Base-by-base conservation (phyloP, 2,888 invertebrate genomes). In the Meteorus cinctellus region DNA sequence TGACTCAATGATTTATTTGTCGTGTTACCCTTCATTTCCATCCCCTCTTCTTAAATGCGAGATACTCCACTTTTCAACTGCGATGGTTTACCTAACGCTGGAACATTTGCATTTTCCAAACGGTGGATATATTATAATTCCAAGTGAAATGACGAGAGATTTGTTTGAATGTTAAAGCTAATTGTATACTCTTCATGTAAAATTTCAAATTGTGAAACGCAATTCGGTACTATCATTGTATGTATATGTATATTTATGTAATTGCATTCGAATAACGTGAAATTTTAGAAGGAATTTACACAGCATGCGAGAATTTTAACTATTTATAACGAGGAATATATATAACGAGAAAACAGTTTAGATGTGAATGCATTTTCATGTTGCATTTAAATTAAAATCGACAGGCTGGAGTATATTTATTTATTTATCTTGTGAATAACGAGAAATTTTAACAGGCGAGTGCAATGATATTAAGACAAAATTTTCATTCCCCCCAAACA, bases 1-100 rank as follows among this genome's bases (percentile, higher is more conserved):
- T 48, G 59, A 67, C 82, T 76, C 83, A 84, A 87, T 87, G 84
- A 87, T 88, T 87, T 85, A 87, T 88, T 86, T 82, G 82, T 82
- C 80, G 80, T 80, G 78, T 84, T 84, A 82, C 83, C 81, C 81
- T 77, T 81, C 24, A 62, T 27, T 41, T 41, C 8, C 12, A 34
- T n/a, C 31, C 27, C 48, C 6, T 73, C 55, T 10, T 65, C 45
- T 59, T 31, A 24, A 19, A 34, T 66, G 45, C 5, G 16, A 34
- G 31, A 63, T 4, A 2, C 24, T 55, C n/a, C n/a, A 51, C 51
- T 63, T 31, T 48, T 82, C 78, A 77, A 79, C 80, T 41, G 75
- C 75, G 80, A 81, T 55, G 80, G 81, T 81, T 83, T 80, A 80
- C 80, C 83, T 12, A 41, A 41, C 12, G 79, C 55, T 77, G 1